These are phyloP conservation scores for Limnothrissa miodon DNA, from an alignment of 2,113 vertebrate species.

Conservation along the genomic window DNA sequence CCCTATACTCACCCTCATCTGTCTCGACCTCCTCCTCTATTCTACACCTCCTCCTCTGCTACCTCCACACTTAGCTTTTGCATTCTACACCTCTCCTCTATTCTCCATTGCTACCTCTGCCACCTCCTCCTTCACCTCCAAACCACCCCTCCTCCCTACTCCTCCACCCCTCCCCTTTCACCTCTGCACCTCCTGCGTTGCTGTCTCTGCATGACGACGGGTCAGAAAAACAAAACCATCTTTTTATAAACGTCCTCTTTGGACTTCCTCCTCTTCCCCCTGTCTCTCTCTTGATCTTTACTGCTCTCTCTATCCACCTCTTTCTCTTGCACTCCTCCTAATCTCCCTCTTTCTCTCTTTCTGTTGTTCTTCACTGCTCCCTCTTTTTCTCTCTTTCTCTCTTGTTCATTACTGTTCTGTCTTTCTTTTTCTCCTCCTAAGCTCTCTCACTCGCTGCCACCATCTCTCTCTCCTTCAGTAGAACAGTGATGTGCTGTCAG, in stretches of 20 bases:
- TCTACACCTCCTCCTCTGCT: too few species aligned
- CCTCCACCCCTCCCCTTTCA: not conserved
- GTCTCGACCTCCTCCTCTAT: too few species aligned
- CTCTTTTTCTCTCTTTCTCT: not conserved
- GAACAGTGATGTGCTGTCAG: constrained; percentile 11
- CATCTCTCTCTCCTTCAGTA: not conserved
- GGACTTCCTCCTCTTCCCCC: not conserved
- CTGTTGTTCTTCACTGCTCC: not conserved
- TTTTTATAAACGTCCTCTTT: constrained; percentile 44
- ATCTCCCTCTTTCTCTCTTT: constrained; percentile 35
- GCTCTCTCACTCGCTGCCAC: constrained; percentile 35
- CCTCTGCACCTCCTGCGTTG: constrained; percentile 10
- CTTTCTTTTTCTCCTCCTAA: constrained; percentile 30
- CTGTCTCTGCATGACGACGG: not conserved
- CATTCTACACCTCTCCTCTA: too few species aligned
- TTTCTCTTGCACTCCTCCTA: constrained; percentile 31
- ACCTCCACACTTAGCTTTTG: too few species aligned
- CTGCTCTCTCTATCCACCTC: not conserved
- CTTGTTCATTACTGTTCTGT: not conserved
- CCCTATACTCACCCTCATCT: constrained; percentile 30
- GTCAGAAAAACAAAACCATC: constrained; percentile 41
- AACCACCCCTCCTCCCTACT: not conserved
- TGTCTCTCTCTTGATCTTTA: not conserved
- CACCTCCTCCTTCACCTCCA: too few species aligned
- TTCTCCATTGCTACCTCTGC: too few species aligned